phyloP scores from a whole-genome alignment of 2,113 vertebrate species.

The Epinephelus cyanopodus region DNA sequence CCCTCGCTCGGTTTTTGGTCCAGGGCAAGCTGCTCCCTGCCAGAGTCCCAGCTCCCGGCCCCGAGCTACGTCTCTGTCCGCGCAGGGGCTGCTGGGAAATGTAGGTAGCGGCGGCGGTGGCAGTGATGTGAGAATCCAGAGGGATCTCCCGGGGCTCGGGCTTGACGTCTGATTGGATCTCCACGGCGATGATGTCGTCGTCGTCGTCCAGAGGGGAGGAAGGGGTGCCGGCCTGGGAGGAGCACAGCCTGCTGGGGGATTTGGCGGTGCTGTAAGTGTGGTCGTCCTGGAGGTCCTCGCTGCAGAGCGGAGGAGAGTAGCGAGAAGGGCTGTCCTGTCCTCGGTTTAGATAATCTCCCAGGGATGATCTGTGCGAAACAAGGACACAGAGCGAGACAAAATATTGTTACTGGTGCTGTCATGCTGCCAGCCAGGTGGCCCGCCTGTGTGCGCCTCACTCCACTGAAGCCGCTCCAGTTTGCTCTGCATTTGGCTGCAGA shows the following conservation, averaged over 20 bases:
- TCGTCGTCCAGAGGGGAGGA: slow-evolving; percentile 85
- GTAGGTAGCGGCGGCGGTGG: slow-evolving; percentile 82
- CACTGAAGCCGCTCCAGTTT: slow-evolving; percentile 30
- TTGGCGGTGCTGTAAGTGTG: slow-evolving; percentile 97
- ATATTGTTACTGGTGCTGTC: slow-evolving; percentile 54
- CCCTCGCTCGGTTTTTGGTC: slow-evolving; percentile 90
- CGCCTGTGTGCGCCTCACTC: slow-evolving; percentile 15
- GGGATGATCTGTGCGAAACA: slow-evolving; percentile 79
- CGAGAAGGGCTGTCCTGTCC: slow-evolving; percentile 90
- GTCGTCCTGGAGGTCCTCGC: slow-evolving; percentile 95
- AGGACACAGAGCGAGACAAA: slow-evolving; percentile 47
- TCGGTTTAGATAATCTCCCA: slow-evolving; percentile 89
- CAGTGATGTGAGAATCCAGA: slow-evolving; percentile 84
- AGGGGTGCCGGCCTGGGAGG: slow-evolving; percentile 65
- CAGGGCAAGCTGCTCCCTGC: slow-evolving; percentile 90
- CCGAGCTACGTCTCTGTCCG: slow-evolving; percentile 83
- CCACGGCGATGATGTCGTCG: slow-evolving; percentile 88
- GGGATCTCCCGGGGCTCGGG: slow-evolving; percentile 92
- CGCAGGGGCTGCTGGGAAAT: slow-evolving; percentile 87
- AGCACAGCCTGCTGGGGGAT: slow-evolving; percentile 85
- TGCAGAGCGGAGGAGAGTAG: slow-evolving; percentile 90
- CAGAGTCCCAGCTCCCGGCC: slow-evolving; percentile 67
- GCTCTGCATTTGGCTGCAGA: slow-evolving; percentile 39
- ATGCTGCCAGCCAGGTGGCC: slow-evolving; percentile 41
- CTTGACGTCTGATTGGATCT: slow-evolving; percentile 83